Conservation (phyloP, 1,140 invertebrate genomes). For the Caenorhabditis inopinata region DNA sequence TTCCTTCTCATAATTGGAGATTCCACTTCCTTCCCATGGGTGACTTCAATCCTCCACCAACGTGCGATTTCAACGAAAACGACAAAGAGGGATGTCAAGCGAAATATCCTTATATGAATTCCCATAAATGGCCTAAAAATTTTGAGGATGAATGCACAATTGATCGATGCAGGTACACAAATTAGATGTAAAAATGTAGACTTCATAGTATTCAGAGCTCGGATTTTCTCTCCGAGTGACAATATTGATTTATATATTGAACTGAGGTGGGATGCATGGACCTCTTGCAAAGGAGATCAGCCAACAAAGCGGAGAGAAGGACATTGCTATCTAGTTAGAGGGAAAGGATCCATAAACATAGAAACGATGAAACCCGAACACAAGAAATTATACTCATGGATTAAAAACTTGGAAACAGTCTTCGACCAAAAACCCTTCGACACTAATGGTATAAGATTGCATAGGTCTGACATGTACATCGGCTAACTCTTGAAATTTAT, state of each 20-base stretch:
- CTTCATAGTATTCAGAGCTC: constrained; percentile 12
- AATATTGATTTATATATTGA: constrained; percentile 23
- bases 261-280: constrained; percentile 30
- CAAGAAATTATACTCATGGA: constrained; percentile 2
- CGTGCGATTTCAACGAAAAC: neutral
- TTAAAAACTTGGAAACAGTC: neutral
- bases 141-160: neutral
- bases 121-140: neutral
- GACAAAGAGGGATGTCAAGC: neutral
- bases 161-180: constrained; percentile 13
- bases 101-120: neutral
- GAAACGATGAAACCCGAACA: neutral
- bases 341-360: constrained; percentile 3
- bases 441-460: constrained; percentile 4
- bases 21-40: constrained; percentile 35
- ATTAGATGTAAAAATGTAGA: too few species aligned
- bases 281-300: neutral
- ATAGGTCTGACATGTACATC: neutral
- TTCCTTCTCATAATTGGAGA: constrained; percentile 36
- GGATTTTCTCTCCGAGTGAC: neutral
- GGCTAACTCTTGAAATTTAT: too few species aligned
- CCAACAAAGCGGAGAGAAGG: constrained; percentile 11
- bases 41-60: neutral
- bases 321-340: constrained; percentile 26
- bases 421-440: constrained; percentile 23